Conservation (phyloP, 2,113 vertebrate species). For the Heloderma charlesbogerti region DNA sequence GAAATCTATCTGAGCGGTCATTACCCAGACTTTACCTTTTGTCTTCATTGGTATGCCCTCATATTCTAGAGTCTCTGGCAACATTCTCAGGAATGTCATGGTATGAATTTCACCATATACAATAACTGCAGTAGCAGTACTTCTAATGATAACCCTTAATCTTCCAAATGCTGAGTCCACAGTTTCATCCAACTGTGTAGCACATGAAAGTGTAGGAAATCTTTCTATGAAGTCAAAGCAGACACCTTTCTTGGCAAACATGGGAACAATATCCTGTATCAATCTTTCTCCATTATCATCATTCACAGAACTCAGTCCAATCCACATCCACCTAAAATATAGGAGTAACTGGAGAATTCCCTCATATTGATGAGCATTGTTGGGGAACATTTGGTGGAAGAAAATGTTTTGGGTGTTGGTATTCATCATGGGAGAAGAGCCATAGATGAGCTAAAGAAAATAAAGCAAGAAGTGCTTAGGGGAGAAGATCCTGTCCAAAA, state of each 20-base stretch:
- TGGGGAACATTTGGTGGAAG: neutral
- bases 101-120: neutral
- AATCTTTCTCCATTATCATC: neutral
- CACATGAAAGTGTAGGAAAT: neutral
- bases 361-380: neutral
- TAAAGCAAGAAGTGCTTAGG: neutral
- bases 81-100: neutral
- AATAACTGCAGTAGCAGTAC: neutral
- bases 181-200: neutral
- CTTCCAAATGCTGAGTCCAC: neutral
- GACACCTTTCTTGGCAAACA: neutral
- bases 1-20: constrained; percentile 27
- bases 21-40: constrained; percentile 13
- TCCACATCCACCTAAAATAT: constrained; percentile 4
- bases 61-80: neutral
- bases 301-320: neutral
- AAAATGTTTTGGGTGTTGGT: neutral
- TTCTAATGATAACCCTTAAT: neutral
- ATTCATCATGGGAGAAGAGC: neutral
- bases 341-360: neutral
- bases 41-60: neutral
- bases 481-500: no score
- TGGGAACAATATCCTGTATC: no score
- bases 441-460: constrained; percentile 11
- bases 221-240: constrained; percentile 5